Conservation (phyloP, 2,797 vertebrate genomes). For the Brachyalestes nurse region DNA sequence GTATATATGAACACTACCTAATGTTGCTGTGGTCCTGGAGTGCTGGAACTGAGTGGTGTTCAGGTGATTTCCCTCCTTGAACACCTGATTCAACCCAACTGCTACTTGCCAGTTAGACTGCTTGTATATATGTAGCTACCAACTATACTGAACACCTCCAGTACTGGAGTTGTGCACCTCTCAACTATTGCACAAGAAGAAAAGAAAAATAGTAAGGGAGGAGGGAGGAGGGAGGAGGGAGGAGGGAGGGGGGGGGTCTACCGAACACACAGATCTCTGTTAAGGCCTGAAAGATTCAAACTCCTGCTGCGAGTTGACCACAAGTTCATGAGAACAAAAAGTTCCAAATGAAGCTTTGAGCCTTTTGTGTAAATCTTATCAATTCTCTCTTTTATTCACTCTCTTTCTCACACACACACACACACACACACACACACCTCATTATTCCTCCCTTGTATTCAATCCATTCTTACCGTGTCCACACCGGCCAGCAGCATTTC, state of each 20-base stretch:
- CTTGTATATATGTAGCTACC: no score
- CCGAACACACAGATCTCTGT: slow-evolving; percentile 20
- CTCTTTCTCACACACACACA: no score
- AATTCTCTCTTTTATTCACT: background rate
- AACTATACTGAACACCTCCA: no score
- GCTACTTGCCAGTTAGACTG: no score
- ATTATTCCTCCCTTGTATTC: background rate
- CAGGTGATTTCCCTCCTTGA: no score
- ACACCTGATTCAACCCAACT: no score
- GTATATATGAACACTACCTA: no score
- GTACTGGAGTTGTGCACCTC: no score
- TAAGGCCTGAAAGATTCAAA: slow-evolving; percentile 38
- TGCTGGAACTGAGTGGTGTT: no score
- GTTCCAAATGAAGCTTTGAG: slow-evolving; percentile 44
- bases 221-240: slow-evolving; percentile 67
- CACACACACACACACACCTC: background rate
- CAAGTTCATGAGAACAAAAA: slow-evolving; percentile 69
- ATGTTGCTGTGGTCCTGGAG: no score
- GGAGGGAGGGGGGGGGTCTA: slow-evolving; percentile 65
- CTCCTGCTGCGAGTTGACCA: slow-evolving; percentile 68
- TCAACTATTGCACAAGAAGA: background rate
- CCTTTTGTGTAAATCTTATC: background rate
- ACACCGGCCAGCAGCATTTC: slow-evolving; percentile 96
- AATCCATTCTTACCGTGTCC: slow-evolving; percentile 80
- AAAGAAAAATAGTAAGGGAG: slow-evolving; percentile 33